Conservation (phyloP, 2,888 invertebrate genomes). For the Agonopterix alstromeriana region DNA sequence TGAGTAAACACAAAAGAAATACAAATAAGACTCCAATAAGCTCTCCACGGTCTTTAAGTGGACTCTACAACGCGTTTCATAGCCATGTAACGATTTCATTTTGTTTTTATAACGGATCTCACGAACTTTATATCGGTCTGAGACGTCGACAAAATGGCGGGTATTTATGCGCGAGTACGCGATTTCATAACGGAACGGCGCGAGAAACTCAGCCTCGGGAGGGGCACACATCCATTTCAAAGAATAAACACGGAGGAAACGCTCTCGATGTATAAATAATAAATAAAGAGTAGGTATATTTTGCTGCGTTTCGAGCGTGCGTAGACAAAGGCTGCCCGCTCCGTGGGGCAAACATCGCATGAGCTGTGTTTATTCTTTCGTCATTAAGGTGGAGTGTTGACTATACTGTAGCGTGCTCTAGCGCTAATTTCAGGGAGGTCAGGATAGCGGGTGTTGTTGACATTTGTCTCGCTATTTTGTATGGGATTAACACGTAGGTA, state of each 20-base stretch:
- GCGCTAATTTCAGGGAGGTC: slow-evolving; percentile 58
- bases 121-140: slow-evolving; percentile 18
- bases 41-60: slow-evolving; percentile 30
- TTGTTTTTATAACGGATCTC: slow-evolving; percentile 53
- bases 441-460: slow-evolving; percentile 14
- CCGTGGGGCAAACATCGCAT: slow-evolving; percentile 45
- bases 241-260: slow-evolving; percentile 65
- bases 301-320: slow-evolving; percentile 55
- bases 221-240: slow-evolving; percentile 65
- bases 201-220: slow-evolving; percentile 25
- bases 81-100: slow-evolving; percentile 35
- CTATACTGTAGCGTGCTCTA: slow-evolving; percentile 31
- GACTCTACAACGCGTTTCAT: slow-evolving; percentile 17
- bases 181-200: slow-evolving; percentile 44
- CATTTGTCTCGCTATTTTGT: slow-evolving; percentile 1
- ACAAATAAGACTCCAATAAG: slow-evolving; percentile 40
- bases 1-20: slow-evolving; percentile 44
- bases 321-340: slow-evolving; percentile 62
- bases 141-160: slow-evolving; percentile 42
- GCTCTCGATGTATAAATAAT: slow-evolving; percentile 72
- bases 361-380: slow-evolving; percentile 62
- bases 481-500: background rate
- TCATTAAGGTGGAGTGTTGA: slow-evolving; percentile 66
- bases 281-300: slow-evolving; percentile 66
- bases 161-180: slow-evolving; percentile 30